phyloP scores from a whole-genome alignment of 2,888 invertebrate species.

The Meiosimyza platycephala region DNA sequence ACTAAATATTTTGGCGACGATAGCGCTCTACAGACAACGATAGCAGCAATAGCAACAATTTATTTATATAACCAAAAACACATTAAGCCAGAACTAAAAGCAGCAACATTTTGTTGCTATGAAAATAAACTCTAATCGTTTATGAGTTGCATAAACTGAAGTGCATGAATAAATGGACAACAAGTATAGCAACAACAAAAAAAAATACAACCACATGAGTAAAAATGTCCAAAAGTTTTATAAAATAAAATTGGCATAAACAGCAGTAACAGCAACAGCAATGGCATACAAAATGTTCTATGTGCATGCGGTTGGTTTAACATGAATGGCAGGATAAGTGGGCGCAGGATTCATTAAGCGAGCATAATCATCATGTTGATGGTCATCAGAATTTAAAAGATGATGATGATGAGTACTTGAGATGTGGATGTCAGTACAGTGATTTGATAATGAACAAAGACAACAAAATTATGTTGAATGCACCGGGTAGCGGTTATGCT shows the following conservation, averaged over 20 bases:
- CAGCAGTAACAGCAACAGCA: slow-evolving; percentile 15
- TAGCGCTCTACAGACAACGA: not conserved
- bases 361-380: not conserved
- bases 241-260: slow-evolving; percentile 27
- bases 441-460: no score
- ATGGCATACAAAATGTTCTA: not conserved
- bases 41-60: slow-evolving; percentile 1
- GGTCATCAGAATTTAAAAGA: not conserved
- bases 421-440: no score
- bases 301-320: slow-evolving; percentile 26
- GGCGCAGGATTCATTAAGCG: slow-evolving; percentile 21
- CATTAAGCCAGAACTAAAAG: slow-evolving; percentile 14
- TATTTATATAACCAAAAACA: slow-evolving; percentile 1
- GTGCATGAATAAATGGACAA: slow-evolving; percentile 32
- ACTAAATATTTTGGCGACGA: slow-evolving; percentile 15
- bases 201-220: slow-evolving; percentile 17
- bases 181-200: not conserved
- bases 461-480: no score
- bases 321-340: slow-evolving; percentile 21
- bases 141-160: slow-evolving; percentile 24
- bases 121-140: slow-evolving; percentile 30
- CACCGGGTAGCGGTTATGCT: no score
- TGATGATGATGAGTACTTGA: not conserved
- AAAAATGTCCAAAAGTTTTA: slow-evolving; percentile 20
- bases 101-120: slow-evolving; percentile 23